A percentile compares a stretch with the other conserved stretches of the same genome.
phyloP scores from a whole-genome alignment of 2,888 invertebrate genomes.

The Vandiemenella viatica region DNA sequence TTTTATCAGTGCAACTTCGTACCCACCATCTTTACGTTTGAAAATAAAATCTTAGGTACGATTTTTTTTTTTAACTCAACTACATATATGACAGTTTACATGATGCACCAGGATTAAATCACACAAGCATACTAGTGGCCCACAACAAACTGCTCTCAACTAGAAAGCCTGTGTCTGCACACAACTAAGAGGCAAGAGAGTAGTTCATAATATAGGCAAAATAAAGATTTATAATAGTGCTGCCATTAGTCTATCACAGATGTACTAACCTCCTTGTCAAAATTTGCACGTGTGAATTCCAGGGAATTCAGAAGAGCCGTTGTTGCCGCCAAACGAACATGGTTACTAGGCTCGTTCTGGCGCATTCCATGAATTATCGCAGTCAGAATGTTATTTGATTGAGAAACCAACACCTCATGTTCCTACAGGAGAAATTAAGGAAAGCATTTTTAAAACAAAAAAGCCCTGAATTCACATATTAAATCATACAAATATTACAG shows the following conservation, averaged over 20 bases:
- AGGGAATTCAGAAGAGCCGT: conserved; percentile 91
- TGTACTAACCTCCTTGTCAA: conserved; percentile 68
- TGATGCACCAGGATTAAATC: too few relatives aligned
- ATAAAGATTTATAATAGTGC: not conserved
- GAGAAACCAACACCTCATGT: conserved; percentile 76
- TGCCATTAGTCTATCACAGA: not conserved
- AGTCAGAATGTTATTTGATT: conserved; percentile 92
- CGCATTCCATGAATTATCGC: conserved; percentile 99
- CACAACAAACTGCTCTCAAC: too few relatives aligned
- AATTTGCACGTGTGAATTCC: conserved; percentile 97
- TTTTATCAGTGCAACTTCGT: too few relatives aligned
- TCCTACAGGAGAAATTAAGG: conserved; percentile 31
- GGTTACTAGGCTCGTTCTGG: conserved; percentile 78
- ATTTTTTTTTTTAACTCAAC: too few relatives aligned
- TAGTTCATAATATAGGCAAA: not conserved
- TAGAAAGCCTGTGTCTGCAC: too few relatives aligned
- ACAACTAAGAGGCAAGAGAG: not conserved
- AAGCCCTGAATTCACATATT: not conserved
- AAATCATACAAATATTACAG: not conserved
- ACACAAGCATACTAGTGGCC: too few relatives aligned
- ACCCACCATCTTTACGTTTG: too few relatives aligned
- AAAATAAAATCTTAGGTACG: too few relatives aligned
- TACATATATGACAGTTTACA: too few relatives aligned
- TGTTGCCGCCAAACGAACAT: conserved; percentile 91
- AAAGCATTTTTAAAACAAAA: conserved; percentile 1